Evolutionary conservation across 2,113 vertebrate species (phyloP).

Genomic region (Varanus salvator): DNA sequence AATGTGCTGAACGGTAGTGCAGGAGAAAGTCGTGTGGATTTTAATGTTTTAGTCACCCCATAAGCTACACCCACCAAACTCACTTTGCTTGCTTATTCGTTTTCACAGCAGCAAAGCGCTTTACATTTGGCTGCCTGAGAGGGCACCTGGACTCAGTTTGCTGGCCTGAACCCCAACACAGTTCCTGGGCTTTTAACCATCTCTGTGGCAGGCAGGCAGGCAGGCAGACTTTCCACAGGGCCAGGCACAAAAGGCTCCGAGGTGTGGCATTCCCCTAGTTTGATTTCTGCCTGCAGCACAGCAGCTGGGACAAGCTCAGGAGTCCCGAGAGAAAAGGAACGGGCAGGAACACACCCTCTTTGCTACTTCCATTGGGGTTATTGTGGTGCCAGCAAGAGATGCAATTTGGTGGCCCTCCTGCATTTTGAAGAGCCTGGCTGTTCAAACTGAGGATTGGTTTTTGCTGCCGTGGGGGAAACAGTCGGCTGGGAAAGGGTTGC

Average conservation of each 20-base stretch:
- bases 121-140: neutral
- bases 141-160: no score
- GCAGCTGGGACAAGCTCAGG: neutral
- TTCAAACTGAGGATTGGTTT: neutral
- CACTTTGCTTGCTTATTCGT: neutral
- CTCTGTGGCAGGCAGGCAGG: neutral
- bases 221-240: neutral
- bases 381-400: neutral
- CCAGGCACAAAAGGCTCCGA: neutral
- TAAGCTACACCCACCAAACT: neutral
- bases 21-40: neutral
- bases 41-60: neutral
- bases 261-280: neutral
- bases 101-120: neutral
- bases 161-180: neutral
- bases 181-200: neutral
- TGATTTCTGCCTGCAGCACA: neutral
- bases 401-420: no score
- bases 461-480: no score
- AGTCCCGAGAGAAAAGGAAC: neutral
- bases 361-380: neutral
- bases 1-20: no score
- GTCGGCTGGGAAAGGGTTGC: neutral
- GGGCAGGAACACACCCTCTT: neutral
- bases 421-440: neutral